Base-by-base conservation (phyloP, 92 coral and sea anemone genomes). In the Phymanthus crucifer region DNA sequence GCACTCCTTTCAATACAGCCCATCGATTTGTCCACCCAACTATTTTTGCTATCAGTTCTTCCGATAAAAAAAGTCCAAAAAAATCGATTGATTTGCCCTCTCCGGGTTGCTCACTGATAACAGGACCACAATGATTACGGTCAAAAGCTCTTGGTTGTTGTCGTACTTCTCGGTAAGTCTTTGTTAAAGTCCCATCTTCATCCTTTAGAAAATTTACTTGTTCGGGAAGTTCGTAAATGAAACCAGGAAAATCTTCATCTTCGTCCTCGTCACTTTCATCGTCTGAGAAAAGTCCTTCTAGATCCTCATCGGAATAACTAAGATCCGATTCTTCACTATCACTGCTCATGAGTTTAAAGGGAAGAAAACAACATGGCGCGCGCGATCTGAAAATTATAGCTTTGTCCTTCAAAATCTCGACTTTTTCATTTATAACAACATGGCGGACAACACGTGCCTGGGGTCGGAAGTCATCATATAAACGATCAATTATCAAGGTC, bases 211-310 rank as follows among this genome's bases (percentile, higher is more conserved):
- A 83, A 56, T 52, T 38, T 14, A 79, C 56, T 38, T 38, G 43
- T 38, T 9, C 43, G 43, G 3, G n/a, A n/a, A 38, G 3, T 19
- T 52, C 65, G 40, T 57, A 83, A 54, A 47, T 71, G 50, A 86
- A 86, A 2, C 84, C 90, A 17, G 23, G 77, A 40, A 86, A 81
- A 65, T 87, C 83, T 26, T 83, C 85, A n/a, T n/a, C n/a, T n/a
- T n/a, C n/a, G n/a, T n/a, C n/a, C 50, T 87, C 82, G n/a, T 78
- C 87, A 3, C 84, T 64, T 16, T 70, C 52, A 76, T 87, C 85
- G 40, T 78, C 77, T 66, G 83, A 87, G 7, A 86, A 3, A 38
- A n/a, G n/a, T n/a, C 76, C 85, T 23, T 86, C 86, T 34, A 70
- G 24, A 64, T 79, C 77, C 19, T 71, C 40, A 32, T 87, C 90